Conservation (phyloP, 2,888 invertebrate genomes). For the Caenorhabditis sinica region DNA sequence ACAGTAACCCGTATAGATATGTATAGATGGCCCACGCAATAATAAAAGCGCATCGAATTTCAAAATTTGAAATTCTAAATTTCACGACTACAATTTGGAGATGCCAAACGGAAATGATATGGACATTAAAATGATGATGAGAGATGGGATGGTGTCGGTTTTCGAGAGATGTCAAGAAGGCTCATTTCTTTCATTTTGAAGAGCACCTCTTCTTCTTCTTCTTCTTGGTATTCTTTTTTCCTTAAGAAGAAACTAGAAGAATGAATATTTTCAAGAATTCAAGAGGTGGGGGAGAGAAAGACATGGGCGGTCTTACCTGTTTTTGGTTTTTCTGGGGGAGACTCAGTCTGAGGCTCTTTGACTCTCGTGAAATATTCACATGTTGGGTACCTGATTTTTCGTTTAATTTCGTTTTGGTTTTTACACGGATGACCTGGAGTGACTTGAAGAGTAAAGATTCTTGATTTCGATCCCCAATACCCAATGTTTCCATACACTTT, state of each 20-base stretch:
- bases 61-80: slow-evolving; percentile 14
- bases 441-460: no score
- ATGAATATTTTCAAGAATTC: slow-evolving; percentile 15
- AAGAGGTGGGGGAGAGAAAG: not conserved
- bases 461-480: no score
- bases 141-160: slow-evolving; percentile 49
- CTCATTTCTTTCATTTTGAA: slow-evolving; percentile 2
- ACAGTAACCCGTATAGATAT: slow-evolving; percentile 19
- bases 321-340: slow-evolving; percentile 7
- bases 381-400: not conserved
- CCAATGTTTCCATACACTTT: no score
- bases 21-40: slow-evolving; percentile 31
- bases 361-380: slow-evolving; percentile 11
- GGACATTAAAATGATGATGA: slow-evolving; percentile 35
- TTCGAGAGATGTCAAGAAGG: slow-evolving; percentile 35
- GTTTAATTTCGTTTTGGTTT: not conserved
- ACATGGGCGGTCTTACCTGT: slow-evolving; percentile 35
- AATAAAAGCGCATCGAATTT: slow-evolving; percentile 27
- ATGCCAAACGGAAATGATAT: slow-evolving; percentile 39
- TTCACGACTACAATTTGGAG: slow-evolving; percentile 15
- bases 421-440: not conserved
- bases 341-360: slow-evolving; percentile 8
- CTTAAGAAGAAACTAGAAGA: slow-evolving; percentile 7
- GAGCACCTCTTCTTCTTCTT: not conserved
- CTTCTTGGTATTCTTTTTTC: slow-evolving; percentile 8